Base-by-base conservation (phyloP, 2,797 vertebrate species). In the Sternotherus odoratus region DNA sequence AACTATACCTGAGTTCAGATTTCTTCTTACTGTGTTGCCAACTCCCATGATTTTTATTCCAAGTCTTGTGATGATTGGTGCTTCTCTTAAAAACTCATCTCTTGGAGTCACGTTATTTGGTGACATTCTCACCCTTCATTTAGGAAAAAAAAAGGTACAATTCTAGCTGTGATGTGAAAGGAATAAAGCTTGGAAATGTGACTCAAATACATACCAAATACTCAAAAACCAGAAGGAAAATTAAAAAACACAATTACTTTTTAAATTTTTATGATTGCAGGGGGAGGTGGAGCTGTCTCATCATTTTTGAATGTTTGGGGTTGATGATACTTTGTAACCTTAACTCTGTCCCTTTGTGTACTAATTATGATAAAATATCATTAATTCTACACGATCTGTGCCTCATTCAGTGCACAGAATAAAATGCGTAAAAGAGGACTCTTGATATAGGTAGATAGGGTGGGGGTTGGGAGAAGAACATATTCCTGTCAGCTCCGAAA, bases 341-440 rank as follows among this genome's bases (percentile, higher is more conserved):
- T 75, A 30, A 75, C 36, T 82, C 33, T 33, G 36, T 77, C 13
- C 26, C 77, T 78, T 56, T 86, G n/a, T n/a, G 5, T 48, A 4
- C 0, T 0, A 46, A 13, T 77, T 83, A 84, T 69, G 56, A 39
- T 54, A 46, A 74, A 46, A 26, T 74, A 43, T 26, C 90, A 51
- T 48, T 75, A 3, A 2, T 75, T 48, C 72, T 75, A 17, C 66
- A 28, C 43, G 43, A 46, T 48, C 43, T 28, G 24, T 48, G 24
- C 72, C 46, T 48, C 63, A 77, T n/a, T 91, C 85, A 8, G 93
- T 85, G 26, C 92, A 72, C 89, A 79, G 87, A 87, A 93, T 91
- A 78, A 94, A 83, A 4, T 88, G 88, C 93, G 85, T 92, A 90
- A 0, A 2, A 72, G 92, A 92, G 50, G 82, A 93, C 88, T 95